Base-by-base conservation (phyloP, 2,888 invertebrate species). In the Ischnura elegans region DNA sequence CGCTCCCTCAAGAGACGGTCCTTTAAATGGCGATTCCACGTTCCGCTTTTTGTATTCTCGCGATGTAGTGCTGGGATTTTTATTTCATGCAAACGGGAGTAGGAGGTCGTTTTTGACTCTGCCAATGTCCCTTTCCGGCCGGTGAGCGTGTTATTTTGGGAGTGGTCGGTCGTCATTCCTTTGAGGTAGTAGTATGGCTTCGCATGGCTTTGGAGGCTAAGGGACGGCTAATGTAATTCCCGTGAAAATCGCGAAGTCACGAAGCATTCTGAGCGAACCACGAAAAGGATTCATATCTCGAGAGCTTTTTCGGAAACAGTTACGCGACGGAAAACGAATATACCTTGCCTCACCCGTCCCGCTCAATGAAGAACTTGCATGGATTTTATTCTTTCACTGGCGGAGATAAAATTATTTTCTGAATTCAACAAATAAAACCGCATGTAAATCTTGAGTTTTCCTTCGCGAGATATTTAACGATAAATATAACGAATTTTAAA, bases 201-300 rank as follows among this genome's bases (percentile, higher is more conserved):
- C n/a, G 66, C 16, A n/a, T 29, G 66, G 8, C 47, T 13, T 19
- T 55, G 66, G 66, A 66, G 66, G 66, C 6, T 4, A 29, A 6
- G 29, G 76, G 36, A 36, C 5, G 36, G 10, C 29, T 76, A 76
- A 76, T 76, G 76, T 76, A 36, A 76, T 76, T 76, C 76, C 3
- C 36, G 36, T 76, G 36, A 36, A 10, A 36, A 76, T 76, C 76
- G 36, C 76, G 3, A 36, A 76, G 76, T 76, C 76, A 76, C 76
- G 76, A 76, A 36, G 1, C 25, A 76, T 76, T 76, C 76, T 29
- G 16, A 36, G 36, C n/a, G 76, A 36, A 76, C 29, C 76, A 76
- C 76, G 76, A 76, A 36, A 76, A 76, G 76, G 76, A 76, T 76
- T 76, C 25, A 29, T 76, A 76, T 76, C 76, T 76, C 76, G 29